Conservation (phyloP, 2,113 vertebrate species). For the Gobiocypris rarus region DNA sequence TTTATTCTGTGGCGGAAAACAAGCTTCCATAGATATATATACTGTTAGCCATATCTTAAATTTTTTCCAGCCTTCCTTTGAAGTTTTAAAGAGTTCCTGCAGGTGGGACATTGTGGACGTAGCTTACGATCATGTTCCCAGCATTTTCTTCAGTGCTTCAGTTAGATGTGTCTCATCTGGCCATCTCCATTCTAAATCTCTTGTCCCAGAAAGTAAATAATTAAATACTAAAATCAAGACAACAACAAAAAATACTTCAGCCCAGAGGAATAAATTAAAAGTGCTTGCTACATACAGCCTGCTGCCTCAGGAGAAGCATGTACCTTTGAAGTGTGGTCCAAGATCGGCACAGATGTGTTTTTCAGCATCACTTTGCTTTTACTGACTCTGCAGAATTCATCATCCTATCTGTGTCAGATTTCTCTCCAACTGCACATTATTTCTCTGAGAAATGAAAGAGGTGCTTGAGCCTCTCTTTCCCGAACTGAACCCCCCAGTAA, state of each 20-base stretch:
- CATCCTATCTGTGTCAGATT: conserved; percentile 37
- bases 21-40: background rate
- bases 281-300: conserved; percentile 9
- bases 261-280: conserved; percentile 37
- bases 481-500: background rate
- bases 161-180: conserved; percentile 7
- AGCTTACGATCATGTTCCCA: background rate
- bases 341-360: conserved; percentile 59
- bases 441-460: conserved; percentile 39
- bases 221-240: conserved; percentile 31
- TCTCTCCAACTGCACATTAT: conserved; percentile 33
- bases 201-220: conserved; percentile 25
- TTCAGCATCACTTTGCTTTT: conserved; percentile 57
- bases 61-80: background rate
- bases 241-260: conserved; percentile 47
- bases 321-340: conserved; percentile 59
- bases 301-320: conserved; percentile 14
- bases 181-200: background rate
- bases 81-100: background rate
- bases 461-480: conserved; percentile 32
- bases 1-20: too few relatives aligned
- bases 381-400: conserved; percentile 65
- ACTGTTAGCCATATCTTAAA: background rate
- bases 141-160: conserved; percentile 2
- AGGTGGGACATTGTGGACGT: background rate